These are phyloP conservation scores for Oligia latruncula DNA, from an alignment of 2,888 invertebrate species.

Conservation along the genomic window DNA sequence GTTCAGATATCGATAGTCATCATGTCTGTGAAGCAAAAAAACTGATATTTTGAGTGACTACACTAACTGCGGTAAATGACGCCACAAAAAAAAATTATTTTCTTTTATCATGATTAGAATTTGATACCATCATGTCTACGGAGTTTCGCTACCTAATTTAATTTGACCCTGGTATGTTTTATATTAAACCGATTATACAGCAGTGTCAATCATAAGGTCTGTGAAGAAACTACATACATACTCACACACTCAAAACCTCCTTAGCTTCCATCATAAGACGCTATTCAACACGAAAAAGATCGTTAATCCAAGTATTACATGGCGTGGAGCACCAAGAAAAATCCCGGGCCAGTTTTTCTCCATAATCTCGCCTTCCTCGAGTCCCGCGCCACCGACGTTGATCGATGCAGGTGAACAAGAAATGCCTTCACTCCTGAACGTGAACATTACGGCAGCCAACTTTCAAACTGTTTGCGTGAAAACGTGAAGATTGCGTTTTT, in stretches of 20 bases:
- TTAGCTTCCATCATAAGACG: conserved; percentile 37
- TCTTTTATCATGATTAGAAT: no score
- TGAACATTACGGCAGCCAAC: conserved; percentile 65
- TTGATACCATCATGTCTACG: no score
- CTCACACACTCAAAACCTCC: conserved; percentile 3
- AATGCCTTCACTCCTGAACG: conserved; percentile 74
- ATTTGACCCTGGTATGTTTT: neutral
- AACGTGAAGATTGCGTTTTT: conserved; percentile 53
- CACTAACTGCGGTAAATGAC: no score
- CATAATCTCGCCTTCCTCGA: conserved; percentile 73
- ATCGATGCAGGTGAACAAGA: conserved; percentile 87
- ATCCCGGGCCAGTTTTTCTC: conserved; percentile 71
- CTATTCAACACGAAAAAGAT: conserved; percentile 59
- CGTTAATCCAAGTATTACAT: conserved; percentile 68
- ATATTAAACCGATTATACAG: neutral
- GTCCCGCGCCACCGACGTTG: conserved; percentile 82
- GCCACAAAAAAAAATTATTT: no score
- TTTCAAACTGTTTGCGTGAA: conserved; percentile 62
- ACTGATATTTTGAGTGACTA: no score
- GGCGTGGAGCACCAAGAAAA: conserved; percentile 59
- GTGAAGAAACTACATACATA: neutral
- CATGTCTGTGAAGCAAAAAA: no score
- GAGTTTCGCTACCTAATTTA: no score
- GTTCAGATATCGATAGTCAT: no score
- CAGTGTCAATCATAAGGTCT: neutral